Evolutionary conservation across 2,113 vertebrate species (phyloP), one percentile per base, ranked within the genome.

Genomic region (Cavia aperea): DNA sequence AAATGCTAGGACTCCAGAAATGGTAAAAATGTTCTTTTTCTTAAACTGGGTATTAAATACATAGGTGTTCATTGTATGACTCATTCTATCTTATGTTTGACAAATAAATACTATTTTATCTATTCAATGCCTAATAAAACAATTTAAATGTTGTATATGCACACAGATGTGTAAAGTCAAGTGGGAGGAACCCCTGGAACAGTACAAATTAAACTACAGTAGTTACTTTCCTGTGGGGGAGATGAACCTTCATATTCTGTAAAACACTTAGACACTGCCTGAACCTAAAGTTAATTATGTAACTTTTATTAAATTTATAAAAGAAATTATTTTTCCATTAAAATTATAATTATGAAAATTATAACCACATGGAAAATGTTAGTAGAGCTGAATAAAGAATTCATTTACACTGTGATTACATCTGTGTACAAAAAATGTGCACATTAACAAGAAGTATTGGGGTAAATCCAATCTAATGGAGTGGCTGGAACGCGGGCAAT

Each of bases 241-340:
- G 49, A 43, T n/a, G n/a, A 90, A 56, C 13, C 19, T 89, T 86
- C 75, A 46, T 54, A 24, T 83, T 83, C 83, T 87, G 63, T 46
- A 65, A 92, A 54, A 92, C 65, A 87, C 51, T 85, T 93, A 43
- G 51, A 68, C 66, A 81, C 2, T 95, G 51, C 79, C 72, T 83
- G 58, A 95, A 83, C 90, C 79, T 92, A 79, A 95, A 60, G 93
- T 23, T 82, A 89, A 96, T 87, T 92, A 81, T 16, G 7, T 62
- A 49, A 75, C 63, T 81, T 90, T 90, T 90, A 91, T 85, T 94
- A 93, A 92, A 96, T 90, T 90, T 79, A 95, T 89, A 82, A 93
- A 95, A 91, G n/a, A 94, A 92, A 94, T 89, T 91, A 93, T 21
- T 91, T 93, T 90, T 93, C 56, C 88, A 89, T 88, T 94, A 90